These are phyloP conservation scores for Lagopus leucura DNA, from an alignment of 2,113 vertebrate genomes.

Conservation along the genomic window DNA sequence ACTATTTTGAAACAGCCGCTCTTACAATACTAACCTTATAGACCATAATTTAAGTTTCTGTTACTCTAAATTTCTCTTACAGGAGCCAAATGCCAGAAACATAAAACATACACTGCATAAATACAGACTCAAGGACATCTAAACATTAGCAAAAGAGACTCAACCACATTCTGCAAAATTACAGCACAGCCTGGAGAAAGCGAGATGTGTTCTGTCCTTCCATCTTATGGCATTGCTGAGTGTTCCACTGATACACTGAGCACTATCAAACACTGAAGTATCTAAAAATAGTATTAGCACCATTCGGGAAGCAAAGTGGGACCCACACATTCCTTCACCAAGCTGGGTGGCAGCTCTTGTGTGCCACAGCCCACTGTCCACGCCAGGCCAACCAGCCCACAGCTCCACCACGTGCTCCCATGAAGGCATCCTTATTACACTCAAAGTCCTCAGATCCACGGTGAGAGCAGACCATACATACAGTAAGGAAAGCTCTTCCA, in stretches of 20 bases:
- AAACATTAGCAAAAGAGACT: neutral
- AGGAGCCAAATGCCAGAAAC: neutral
- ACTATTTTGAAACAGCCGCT: neutral
- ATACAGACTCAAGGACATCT: neutral
- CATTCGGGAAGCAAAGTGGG: neutral
- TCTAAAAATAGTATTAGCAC: neutral
- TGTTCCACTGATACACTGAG: neutral
- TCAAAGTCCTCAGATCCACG: neutral
- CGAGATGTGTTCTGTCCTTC: neutral
- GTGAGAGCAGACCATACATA: neutral
- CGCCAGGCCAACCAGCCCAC: neutral
- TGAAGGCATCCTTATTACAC: neutral
- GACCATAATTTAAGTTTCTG: neutral
- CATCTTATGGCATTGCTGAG: neutral
- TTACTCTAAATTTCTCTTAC: neutral
- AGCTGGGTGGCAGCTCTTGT: neutral
- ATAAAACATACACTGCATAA: neutral
- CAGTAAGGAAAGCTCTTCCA: neutral
- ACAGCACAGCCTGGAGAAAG: neutral
- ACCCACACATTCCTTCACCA: neutral
- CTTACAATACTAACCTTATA: neutral
- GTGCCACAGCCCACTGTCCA: neutral
- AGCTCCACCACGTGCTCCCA: neutral
- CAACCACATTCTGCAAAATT: neutral
- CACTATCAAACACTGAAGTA: neutral